Conservation (phyloP, 2,888 invertebrate species). For the Zaprionus obscuricornis region DNA sequence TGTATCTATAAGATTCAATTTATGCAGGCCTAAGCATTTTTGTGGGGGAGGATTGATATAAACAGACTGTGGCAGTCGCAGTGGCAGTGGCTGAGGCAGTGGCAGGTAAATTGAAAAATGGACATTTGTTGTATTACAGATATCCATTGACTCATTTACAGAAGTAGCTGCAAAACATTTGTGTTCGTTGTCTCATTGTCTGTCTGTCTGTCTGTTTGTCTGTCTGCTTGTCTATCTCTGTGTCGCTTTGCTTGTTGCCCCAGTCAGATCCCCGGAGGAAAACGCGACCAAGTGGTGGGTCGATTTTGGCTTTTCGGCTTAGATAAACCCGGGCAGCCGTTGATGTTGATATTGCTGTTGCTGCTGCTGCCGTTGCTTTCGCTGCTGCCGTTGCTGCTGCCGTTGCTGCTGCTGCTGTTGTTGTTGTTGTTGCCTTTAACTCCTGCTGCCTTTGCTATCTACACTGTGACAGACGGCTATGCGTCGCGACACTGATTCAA, state of each 20-base stretch:
- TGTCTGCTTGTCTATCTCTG: neutral
- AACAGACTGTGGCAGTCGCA: neutral
- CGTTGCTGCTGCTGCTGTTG: constrained; percentile 4
- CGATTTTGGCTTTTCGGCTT: constrained; percentile 66
- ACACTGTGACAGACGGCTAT: constrained; percentile 52
- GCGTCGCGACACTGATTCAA: constrained; percentile 26
- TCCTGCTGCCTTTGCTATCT: constrained; percentile 53
- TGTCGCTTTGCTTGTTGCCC: neutral
- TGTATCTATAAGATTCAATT: constrained; percentile 57
- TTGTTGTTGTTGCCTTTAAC: constrained; percentile 11
- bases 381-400: constrained; percentile 21
- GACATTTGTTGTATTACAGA: constrained; percentile 70
- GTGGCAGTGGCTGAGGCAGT: constrained; percentile 25
- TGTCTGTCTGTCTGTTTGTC: constrained; percentile 4
- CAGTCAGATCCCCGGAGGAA: constrained; percentile 6
- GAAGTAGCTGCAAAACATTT: constrained; percentile 18
- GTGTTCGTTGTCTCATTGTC: neutral
- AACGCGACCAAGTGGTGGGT: constrained; percentile 51
- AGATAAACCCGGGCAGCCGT: constrained; percentile 59
- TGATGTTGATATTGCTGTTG: constrained; percentile 33
- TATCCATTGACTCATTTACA: constrained; percentile 58
- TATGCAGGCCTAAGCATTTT: constrained; percentile 56
- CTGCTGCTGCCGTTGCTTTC: constrained; percentile 27
- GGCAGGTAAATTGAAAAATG: constrained; percentile 74
- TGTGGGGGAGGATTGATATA: constrained; percentile 7